Base-by-base conservation (phyloP, 2,888 invertebrate species). In the Baronia brevicornis region DNA sequence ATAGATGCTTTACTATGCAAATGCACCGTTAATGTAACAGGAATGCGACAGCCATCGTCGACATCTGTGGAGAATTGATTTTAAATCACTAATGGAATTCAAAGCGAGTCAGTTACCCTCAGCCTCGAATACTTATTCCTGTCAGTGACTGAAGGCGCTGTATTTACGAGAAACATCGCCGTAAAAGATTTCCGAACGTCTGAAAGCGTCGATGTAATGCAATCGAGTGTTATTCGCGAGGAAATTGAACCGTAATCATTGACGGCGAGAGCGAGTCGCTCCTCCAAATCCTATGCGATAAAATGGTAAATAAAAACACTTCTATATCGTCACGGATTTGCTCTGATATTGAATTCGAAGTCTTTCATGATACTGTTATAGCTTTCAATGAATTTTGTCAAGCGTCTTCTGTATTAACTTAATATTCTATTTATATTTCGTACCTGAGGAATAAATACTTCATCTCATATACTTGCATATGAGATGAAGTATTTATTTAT, bases 241-340 rank as follows among this genome's bases (percentile, higher is more conserved):
- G 57, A 60, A 60, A 62, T 61, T 52, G 55, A 51, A 51, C 51
- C 41, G 49, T 55, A 55, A 49, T 49, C 55, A 43, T 58, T 49
- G 56, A 55, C 50, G 44, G 47, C 45, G 37, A 39, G 34, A 40
- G 48, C 50, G 51, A 56, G 50, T 56, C 48, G 44, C 48, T 51
- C 44, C 48, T 38, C 46, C 41, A 50, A 58, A 58, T 56, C 49
- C 48, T 36, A 29, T 24, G 43, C 49, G 41, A 60, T 61, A 63
- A 60, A 58, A 62, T 46, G 50, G 49, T 49, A 57, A 61, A 66
- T 67, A 60, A 65, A 65, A 66, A 64, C 63, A 60, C 64, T 64
- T 46, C 48, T 44, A 52, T 48, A 54, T 50, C 46, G 43, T 46
- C 43, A 48, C 51, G 55, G 57, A 56, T 59, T 60, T 54, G 52